Base-by-base conservation (phyloP, 1,140 invertebrate genomes). In the Stegodyphus mimosarum region DNA sequence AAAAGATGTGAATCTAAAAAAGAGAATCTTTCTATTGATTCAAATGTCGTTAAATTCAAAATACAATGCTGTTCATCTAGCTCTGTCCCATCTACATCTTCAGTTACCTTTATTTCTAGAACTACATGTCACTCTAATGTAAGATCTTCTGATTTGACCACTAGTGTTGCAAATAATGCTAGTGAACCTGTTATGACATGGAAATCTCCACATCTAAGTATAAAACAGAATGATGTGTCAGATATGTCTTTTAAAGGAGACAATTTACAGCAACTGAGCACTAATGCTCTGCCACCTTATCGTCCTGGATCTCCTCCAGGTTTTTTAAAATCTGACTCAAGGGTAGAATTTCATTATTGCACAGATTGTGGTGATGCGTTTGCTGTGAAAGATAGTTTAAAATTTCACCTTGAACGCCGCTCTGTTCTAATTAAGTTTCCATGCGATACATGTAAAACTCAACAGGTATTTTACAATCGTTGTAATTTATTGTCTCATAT, bases 301-400 rank as follows among this genome's bases (percentile, higher is more conserved):
- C 50, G 13, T 11, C 87, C 87, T 6, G 17, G 33, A 17, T 67
- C 52, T 69, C 51, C 72, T 17, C 69, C 80, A 3, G 15, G 15
- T 48, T 53, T n/a, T 18, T 5, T 71, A 60, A 67, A 15, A 18
- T 17, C 9, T 76, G 51, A 55, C 55, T 33, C 33, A 17, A 33
- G 13, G n/a, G 15, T 6, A 51, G 71, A 84, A 4, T 55, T 89
- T 6, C 69, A 87, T 49, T 90, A 89, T 76, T 90, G 89, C 78
- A 86, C 78, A 67, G 88, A 89, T 74, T 90, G 89, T 88, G 89
- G 89, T 5, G 89, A 90, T 77, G 87, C 87, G 9, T 90, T 89
- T 86, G n/a, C 81, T 6, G 83, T 89, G 9, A 87, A 88, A 63
- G 87, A 88, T 13, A 90, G 89, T 80, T 83, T 90, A 6, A 66